Evolutionary conservation across 2,888 invertebrate genomes (phyloP), one percentile per base, ranked within the genome.

Genomic region (Tethea ocularis): DNA sequence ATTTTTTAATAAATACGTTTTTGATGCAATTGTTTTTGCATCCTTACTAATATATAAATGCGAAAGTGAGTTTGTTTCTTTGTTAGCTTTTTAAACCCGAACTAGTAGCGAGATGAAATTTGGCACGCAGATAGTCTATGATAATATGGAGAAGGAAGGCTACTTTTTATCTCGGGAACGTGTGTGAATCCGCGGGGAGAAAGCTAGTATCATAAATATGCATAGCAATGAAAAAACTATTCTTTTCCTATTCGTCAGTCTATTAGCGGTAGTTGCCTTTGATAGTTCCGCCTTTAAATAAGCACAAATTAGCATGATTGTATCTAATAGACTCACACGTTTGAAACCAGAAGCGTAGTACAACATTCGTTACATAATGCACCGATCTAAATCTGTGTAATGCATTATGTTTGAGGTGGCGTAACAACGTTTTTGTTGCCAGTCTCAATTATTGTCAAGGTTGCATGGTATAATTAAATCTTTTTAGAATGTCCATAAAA

Each of bases 311-410:
- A 10, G 46, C 20, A 10, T 46, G 8, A 46, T 46, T 20, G 20
- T 46, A 46, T 46, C 20, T 8, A 46, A 46, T 46, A 41, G 41
- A 20, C 20, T n/a, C 20, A 10, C 46, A 46, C 20, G 46, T 20
- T 10, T 46, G 46, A 46, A 46, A 17, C 46, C 20, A 46, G 46
- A 46, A 46, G 46, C n/a, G 46, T 46, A 20, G 20, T 46, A 20
- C 46, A 20, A 51, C 10, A n/a, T n/a, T 29, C 1, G 17, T 52
- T 52, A 17, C 17, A 57, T 36, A 57, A 57, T 33, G 20, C 46
- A 57, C 46, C 46, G 46, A 46, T 38, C 36, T 57, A 52, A 38
- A 57, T 57, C 52, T 36, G 57, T 24, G 57, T 36, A 57, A 33
- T 52, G 36, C 52, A 52, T 57, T 51, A 38, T 57, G 38, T 23